Evolutionary conservation across 2,113 vertebrate species (phyloP), one percentile per base, ranked within the genome.

Genomic region (Peromyscus polionotus): DNA sequence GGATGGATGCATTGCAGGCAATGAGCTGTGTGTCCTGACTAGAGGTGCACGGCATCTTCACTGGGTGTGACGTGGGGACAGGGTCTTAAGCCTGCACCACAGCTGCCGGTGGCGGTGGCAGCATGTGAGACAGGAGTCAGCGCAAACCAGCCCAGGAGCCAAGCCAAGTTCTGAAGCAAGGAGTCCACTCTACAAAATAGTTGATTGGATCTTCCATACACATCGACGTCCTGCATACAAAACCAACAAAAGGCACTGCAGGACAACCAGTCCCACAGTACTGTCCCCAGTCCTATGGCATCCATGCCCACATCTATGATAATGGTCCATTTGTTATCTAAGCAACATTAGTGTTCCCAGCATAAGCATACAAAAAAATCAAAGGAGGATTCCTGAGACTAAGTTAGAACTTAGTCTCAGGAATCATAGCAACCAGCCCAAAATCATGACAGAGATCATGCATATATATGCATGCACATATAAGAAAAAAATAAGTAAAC

Each of bases 391-490:
- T 45, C 39, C n/a, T n/a, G n/a, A n/a, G n/a, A n/a, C n/a, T n/a
- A n/a, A n/a, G n/a, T n/a, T n/a, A n/a, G n/a, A n/a, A 67, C 9
- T 67, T 36, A 79, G 14, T 91, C 72, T 67, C 31, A 76, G 14
- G 68, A 57, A 5, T 54, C 65, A 42, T 24, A 57, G 72, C 39
- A 89, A 86, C 10, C 65, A 87, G 36, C 84, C 36, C 14, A 65
- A 91, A 91, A 91, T 63, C 75, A 33, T 61, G 22, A 36, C 63
- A 36, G 42, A 59, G 59, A 33, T 20, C 10, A 1, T 22, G 19
- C 11, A 1, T 2, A 8, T 5, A 2, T 7, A 28, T 2, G 14
- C 65, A 54, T 36, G 28, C 9, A 54, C 5, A 10, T 2, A 67
- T 0, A 80, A 14, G 42, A 72, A 39, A 17, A 51, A 95, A 90